phyloP scores from a whole-genome alignment of 2,113 vertebrate species.

The Neotoma lepida region DNA sequence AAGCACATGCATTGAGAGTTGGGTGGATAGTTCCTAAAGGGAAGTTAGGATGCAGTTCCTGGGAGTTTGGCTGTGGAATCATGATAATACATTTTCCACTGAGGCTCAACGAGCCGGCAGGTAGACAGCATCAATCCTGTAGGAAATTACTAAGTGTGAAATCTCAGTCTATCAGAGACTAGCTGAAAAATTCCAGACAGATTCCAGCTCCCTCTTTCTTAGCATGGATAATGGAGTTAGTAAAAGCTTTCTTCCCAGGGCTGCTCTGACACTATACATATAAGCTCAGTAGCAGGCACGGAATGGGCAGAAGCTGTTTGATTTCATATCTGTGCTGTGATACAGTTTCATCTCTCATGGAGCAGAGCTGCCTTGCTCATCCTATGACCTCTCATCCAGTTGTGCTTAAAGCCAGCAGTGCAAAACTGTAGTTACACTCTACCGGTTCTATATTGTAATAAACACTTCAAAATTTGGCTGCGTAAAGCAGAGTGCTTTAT shows the following conservation, averaged over 20 bases:
- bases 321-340: background rate
- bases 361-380: background rate
- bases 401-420: background rate
- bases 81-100: background rate
- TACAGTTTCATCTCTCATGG: background rate
- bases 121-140: background rate
- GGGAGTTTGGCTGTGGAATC: background rate
- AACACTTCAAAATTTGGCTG: background rate
- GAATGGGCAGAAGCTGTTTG: background rate
- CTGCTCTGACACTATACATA: background rate
- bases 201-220: background rate
- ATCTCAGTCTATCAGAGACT: background rate
- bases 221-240: background rate
- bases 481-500: background rate
- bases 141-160: conserved; percentile 4
- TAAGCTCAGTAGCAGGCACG: background rate
- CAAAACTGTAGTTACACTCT: background rate
- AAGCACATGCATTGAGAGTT: background rate
- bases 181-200: background rate
- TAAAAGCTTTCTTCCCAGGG: background rate
- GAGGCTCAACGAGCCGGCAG: background rate
- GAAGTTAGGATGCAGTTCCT: background rate
- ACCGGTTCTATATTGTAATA: background rate
- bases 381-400: background rate
- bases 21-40: background rate